A percentile compares a stretch with the other conserved stretches of the same genome.
Evolutionary conservation across 2,797 vertebrate genomes (phyloP).

Genomic region (Pangasius mekongensis): DNA sequence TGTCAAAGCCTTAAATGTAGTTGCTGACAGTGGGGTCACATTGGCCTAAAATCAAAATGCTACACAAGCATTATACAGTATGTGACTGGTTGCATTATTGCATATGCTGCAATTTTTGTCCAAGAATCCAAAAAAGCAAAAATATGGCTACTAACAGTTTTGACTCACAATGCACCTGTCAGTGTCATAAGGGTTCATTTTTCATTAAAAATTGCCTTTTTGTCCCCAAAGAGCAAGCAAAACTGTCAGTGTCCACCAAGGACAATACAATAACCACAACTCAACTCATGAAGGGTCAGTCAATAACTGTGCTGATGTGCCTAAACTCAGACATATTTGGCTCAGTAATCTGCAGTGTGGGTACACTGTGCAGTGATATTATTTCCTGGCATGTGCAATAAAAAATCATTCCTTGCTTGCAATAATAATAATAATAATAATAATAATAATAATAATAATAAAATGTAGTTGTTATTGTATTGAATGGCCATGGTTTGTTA

Average conservation of each 20-base stretch:
- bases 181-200: neutral
- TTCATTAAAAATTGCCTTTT: neutral
- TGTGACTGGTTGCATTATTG: neutral
- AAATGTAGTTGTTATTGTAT: conserved; percentile 1
- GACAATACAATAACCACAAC: conserved; percentile 19
- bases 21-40: neutral
- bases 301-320: neutral
- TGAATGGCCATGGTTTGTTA: neutral
- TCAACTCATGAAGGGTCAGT: neutral
- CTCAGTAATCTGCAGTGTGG: neutral
- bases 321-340: neutral
- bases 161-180: neutral
- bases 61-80: neutral
- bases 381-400: neutral
- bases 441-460: conserved; percentile 17
- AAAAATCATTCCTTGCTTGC: neutral
- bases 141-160: neutral
- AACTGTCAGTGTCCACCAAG: neutral
- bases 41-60: neutral
- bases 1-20: neutral
- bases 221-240: neutral
- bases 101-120: neutral
- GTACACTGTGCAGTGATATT: neutral
- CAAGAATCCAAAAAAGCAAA: neutral
- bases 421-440: conserved; percentile 19